Evolutionary conservation across 2,888 invertebrate species (phyloP), one percentile per base, ranked within the genome.

Genomic region (Pasiphila rectangulata): DNA sequence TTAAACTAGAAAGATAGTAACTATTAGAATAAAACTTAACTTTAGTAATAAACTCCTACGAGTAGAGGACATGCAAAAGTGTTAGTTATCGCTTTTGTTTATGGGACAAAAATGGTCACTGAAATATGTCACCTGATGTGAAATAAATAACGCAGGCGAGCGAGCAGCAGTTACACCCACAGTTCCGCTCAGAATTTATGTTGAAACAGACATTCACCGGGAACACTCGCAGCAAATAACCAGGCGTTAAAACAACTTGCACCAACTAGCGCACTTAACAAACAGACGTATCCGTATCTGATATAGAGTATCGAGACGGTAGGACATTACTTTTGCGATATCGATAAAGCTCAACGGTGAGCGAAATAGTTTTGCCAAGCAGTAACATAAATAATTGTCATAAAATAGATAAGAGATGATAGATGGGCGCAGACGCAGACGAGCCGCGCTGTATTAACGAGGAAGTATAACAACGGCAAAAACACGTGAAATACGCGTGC

Each of bases 341-440:
- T 88, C 87, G 87, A 88, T 86, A 85, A 87, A 83, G 86, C 88
- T 84, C 83, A 88, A 82, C 85, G 73, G 85, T 80, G 78, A 85
- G 85, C 79, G 84, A 83, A 86, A 87, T 86, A 86, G 84, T 83
- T 84, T 81, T 79, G 79, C 80, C 68, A 72, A 72, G 74, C 78
- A 71, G 79, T 67, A 81, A 82, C 85, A 87, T 88, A 88, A 88
- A 88, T 88, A 83, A 85, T 86, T 88, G 85, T 88, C 87, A 87
- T 86, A 84, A 79, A 79, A 73, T 67, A 85, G 88, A 88, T 86
- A 87, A 76, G 64, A 67, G 53, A 69, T 86, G 87, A 86, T 83
- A 83, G 86, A 88, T 87, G 79, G 71, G 68, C 67, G 59, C 67
- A n/a, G n/a, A n/a, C 57, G 69, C 58, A 7, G 16, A 16, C 16